Percentiles rank a stretch among this genome's conserved stretches.
These are phyloP conservation scores for Hemiprocne comata DNA, from an alignment of 2,113 vertebrate genomes.

Conservation along the genomic window DNA sequence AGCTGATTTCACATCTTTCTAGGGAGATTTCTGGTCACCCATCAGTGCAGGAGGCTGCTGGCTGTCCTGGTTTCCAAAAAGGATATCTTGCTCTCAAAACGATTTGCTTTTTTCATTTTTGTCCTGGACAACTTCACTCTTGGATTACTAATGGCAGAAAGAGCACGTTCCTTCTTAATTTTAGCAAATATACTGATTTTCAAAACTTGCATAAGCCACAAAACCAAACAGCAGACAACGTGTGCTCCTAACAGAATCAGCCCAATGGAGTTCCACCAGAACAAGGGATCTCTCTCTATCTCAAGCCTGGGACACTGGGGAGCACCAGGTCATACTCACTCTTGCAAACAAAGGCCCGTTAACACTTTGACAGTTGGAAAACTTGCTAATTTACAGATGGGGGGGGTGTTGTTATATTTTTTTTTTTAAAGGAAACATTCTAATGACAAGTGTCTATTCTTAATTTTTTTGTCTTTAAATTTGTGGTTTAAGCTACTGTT, in stretches of 20 bases:
- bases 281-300: constrained; percentile 63
- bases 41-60: not conserved
- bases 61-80: not conserved
- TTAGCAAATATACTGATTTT: not conserved
- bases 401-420: not conserved
- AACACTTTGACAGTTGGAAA: constrained; percentile 40
- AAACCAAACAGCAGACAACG: not conserved
- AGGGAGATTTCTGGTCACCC: not conserved
- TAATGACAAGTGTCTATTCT: not conserved
- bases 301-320: not conserved
- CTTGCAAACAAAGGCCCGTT: constrained; percentile 60
- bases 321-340: constrained; percentile 2
- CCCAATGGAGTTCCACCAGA: constrained; percentile 38
- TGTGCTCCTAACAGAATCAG: not conserved
- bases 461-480: constrained; percentile 44
- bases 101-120: not conserved
- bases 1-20: not conserved
- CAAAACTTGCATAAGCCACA: not conserved
- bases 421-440: constrained; percentile 1
- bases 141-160: not conserved
- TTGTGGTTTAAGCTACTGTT: constrained; percentile 8
- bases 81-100: not conserved
- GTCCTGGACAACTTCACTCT: not conserved
- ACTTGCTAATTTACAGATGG: not conserved
- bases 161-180: not conserved